Evolutionary conservation across 2,888 invertebrate genomes (phyloP).

Genomic region (Amphipyra tragopoginis): DNA sequence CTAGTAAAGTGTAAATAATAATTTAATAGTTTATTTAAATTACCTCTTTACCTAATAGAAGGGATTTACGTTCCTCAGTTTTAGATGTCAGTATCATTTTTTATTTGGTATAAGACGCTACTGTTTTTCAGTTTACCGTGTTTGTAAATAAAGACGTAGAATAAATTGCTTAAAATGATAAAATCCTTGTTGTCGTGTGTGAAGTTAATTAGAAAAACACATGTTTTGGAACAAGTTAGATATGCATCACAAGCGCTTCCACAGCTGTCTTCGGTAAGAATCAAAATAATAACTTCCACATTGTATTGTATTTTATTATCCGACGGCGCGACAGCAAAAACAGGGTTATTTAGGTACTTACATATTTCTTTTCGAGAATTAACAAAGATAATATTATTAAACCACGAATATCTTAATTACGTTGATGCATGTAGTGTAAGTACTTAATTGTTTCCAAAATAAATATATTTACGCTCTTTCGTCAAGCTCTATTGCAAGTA

Average conservation of each 20-base stretch:
- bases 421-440: too few species aligned
- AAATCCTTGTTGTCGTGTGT: constrained; percentile 67
- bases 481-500: too few species aligned
- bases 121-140: constrained; percentile 4
- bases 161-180: constrained; percentile 61
- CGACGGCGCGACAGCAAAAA: too few species aligned
- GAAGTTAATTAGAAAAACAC: constrained; percentile 60
- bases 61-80: constrained; percentile 4
- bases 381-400: too few species aligned
- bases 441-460: too few species aligned
- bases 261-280: constrained; percentile 82
- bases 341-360: too few species aligned
- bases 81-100: constrained; percentile 26
- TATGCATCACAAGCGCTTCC: constrained; percentile 77
- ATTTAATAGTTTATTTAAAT: too few species aligned
- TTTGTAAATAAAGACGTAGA: constrained; percentile 11
- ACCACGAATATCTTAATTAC: too few species aligned
- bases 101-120: constrained; percentile 22
- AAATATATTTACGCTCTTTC: too few species aligned
- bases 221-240: constrained; percentile 69
- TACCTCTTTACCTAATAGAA: too few species aligned
- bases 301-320: too few species aligned
- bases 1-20: not conserved
- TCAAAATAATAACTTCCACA: not conserved
- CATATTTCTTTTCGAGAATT: too few species aligned